Evolutionary conservation across 64 coral and sea anemone genomes (phyloP).

Genomic region (Stylophora pistillata): DNA sequence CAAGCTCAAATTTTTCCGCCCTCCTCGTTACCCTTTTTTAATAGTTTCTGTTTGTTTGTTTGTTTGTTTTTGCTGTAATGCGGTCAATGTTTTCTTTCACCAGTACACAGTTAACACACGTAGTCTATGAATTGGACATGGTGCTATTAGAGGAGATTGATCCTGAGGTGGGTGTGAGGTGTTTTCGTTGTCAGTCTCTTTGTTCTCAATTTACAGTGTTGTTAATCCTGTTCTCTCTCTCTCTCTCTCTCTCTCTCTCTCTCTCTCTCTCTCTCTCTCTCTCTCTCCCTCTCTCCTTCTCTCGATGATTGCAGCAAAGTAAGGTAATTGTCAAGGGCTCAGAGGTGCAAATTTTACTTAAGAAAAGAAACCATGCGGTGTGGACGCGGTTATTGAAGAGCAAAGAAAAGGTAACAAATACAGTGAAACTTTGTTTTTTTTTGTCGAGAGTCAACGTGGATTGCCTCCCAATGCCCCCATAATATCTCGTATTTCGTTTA

Average conservation of each 20-base stretch:
- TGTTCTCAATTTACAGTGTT: background rate
- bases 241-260: too few species aligned
- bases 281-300: too few species aligned
- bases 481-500: too few species aligned
- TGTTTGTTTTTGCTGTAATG: too few species aligned
- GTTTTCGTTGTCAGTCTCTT: too few species aligned
- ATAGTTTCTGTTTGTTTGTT: too few species aligned
- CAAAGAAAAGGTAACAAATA: conserved; percentile 66
- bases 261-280: too few species aligned
- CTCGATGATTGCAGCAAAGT: background rate
- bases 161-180: conserved; percentile 38
- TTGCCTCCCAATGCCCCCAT: background rate
- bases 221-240: background rate
- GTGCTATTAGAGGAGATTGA: conserved; percentile 65
- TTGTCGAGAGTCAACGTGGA: background rate
- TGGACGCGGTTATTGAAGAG: conserved; percentile 74
- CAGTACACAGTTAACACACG: conserved; percentile 56
- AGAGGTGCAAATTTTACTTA: conserved; percentile 68
- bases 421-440: background rate
- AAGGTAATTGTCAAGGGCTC: conserved; percentile 66
- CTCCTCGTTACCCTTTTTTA: too few species aligned
- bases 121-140: conserved; percentile 72
- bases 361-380: conserved; percentile 52
- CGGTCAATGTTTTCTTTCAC: background rate
- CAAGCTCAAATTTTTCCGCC: too few species aligned